Conservation (phyloP, 2,113 vertebrate genomes). For the Peromyscus leucopus region DNA sequence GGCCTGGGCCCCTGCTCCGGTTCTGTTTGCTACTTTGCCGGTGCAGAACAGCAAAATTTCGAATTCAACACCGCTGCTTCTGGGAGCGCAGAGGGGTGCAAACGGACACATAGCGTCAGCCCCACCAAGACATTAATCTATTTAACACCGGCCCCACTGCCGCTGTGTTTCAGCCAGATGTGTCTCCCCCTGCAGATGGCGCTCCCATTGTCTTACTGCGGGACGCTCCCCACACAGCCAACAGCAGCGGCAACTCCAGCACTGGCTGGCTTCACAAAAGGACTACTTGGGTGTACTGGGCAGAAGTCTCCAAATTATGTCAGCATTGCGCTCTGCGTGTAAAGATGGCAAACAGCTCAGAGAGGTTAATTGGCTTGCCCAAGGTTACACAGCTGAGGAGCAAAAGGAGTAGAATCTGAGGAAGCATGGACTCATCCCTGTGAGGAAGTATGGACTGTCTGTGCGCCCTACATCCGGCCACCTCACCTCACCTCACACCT, state of each 20-base stretch:
- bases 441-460: too few species aligned
- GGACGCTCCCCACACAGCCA: neutral
- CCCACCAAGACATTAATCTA: neutral
- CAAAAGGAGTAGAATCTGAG: neutral
- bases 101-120: neutral
- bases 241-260: neutral
- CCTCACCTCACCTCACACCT: neutral
- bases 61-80: neutral
- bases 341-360: slow-evolving; percentile 1
- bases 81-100: neutral
- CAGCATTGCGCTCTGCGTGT: neutral
- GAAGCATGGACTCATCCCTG: neutral
- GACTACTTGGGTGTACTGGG: neutral
- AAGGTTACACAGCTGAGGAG: neutral
- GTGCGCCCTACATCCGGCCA: slow-evolving; percentile 69
- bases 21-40: neutral
- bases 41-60: neutral
- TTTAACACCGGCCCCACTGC: neutral
- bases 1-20: neutral
- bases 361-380: neutral
- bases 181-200: neutral
- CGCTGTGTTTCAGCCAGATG: neutral
- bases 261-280: neutral
- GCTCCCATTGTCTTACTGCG: neutral
- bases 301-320: neutral